phyloP scores from a whole-genome alignment of 2,113 vertebrate genomes.

The Etheostoma cragini region DNA sequence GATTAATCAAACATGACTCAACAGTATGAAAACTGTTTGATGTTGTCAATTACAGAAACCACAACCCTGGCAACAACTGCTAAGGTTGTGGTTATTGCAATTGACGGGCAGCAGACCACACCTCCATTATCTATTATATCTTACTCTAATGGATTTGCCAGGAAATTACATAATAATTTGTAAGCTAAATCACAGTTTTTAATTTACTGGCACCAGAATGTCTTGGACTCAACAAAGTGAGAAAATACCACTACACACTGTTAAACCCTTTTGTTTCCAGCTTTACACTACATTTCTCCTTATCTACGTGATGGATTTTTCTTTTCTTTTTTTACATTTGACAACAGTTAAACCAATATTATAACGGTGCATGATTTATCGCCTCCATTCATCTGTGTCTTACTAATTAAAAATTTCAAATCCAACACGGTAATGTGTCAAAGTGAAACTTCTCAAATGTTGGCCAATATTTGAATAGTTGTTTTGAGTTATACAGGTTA shows the following conservation, averaged over 20 bases:
- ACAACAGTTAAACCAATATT: not conserved
- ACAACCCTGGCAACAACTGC: not conserved
- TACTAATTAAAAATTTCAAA: not conserved
- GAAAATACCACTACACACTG: not conserved
- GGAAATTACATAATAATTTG: conserved; percentile 28
- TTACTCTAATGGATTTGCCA: conserved; percentile 16
- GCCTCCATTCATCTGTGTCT: not conserved
- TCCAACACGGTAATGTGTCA: not conserved
- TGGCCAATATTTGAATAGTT: not conserved
- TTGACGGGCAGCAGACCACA: conserved; percentile 29
- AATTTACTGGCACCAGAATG: not conserved
- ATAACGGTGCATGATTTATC: not conserved
- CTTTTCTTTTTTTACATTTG: no score
- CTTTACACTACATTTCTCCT: not conserved
- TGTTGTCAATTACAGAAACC: conserved; percentile 5
- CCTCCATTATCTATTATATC: conserved; percentile 33
- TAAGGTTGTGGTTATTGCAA: conserved; percentile 10
- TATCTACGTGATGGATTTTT: not conserved
- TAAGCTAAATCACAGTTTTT: not conserved
- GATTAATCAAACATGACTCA: conserved; percentile 45
- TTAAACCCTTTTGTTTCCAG: not conserved
- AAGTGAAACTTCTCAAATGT: not conserved
- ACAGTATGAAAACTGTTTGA: conserved; percentile 34
- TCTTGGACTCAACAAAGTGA: not conserved
- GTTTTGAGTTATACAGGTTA: not conserved